A percentile compares a stretch with the other conserved stretches of the same genome.
phyloP scores from a whole-genome alignment of 2,797 vertebrate species.

The Platyrinchus mystaceus region DNA sequence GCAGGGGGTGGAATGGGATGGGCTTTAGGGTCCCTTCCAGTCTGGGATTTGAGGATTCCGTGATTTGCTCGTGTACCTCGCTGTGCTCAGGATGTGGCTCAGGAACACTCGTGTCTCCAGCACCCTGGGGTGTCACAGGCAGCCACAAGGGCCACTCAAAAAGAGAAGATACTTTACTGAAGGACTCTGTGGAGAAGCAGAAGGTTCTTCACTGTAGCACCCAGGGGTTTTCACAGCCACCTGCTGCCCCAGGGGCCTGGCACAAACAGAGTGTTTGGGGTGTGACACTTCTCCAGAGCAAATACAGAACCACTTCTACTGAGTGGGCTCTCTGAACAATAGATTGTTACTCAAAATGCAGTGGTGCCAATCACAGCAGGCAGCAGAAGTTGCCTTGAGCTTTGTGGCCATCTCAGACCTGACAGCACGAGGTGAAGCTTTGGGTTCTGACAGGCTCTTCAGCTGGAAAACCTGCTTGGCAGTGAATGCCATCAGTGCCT shows the following conservation, averaged over 20 bases:
- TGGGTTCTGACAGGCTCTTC: background rate
- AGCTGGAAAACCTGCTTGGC: fast-evolving
- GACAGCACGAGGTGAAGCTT: background rate
- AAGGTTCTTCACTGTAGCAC: fast-evolving
- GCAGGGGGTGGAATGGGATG: no score
- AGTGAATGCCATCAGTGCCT: background rate
- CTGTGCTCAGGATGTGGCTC: background rate
- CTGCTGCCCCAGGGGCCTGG: background rate
- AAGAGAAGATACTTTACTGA: background rate
- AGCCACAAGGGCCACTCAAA: background rate
- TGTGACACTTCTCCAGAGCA: background rate
- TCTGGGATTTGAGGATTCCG: background rate
- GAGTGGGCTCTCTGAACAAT: background rate
- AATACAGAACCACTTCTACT: background rate
- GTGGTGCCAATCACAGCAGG: background rate
- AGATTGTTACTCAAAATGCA: background rate
- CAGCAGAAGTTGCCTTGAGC: background rate
- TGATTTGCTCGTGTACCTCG: background rate
- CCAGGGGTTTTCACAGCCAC: fast-evolving
- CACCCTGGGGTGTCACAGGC: background rate
- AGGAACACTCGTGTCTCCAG: fast-evolving
- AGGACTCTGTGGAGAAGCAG: background rate
- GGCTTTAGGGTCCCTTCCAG: background rate
- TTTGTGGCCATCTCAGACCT: background rate
- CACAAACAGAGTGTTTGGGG: fast-evolving